Base-by-base conservation (phyloP, 2,888 invertebrate species). In the Agrotis puta region DNA sequence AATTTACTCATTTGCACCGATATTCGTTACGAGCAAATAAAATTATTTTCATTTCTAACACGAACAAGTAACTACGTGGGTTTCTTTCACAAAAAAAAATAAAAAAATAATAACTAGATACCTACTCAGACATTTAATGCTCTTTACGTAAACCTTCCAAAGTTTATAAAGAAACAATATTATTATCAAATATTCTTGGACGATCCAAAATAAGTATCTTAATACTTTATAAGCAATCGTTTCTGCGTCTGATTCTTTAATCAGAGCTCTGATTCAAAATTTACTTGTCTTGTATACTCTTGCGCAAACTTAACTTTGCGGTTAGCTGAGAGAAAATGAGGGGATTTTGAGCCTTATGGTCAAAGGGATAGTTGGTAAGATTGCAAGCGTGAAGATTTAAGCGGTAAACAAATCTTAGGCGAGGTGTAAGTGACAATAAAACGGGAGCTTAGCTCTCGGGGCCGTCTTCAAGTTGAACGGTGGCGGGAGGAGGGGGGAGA, bases 391-490 rank as follows among this genome's bases (percentile, higher is more conserved):
- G 82, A 86, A 86, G 79, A 79, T 89, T 90, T 85, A 76, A 86
- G 87, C 81, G 82, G 90, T 89, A 92, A 93, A 93, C 91, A 92
- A 94, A 94, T 92, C 92, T 93, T 92, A 88, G 92, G 72, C 82
- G 88, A 92, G 95, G 94, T 95, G 93, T 95, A 95, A 95, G 95
- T 95, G 95, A 95, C 95, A 95, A 95, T 94, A 95, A 95, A 95
- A 95, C 90, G 94, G 93, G 90, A 94, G 94, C 93, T 95, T 94
- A 94, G 92, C 92, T 94, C 92, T 94, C 94, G 93, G 90, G 92
- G 92, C 94, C 95, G 95, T 95, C 96, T 95, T 95, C 91, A 92
- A 94, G 92, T 92, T 92, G 94, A 93, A 93, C 93, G 93, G 90
- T 70, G 87, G 90, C 73, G 87, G 58, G 61, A 45, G 73, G 54